These are phyloP conservation scores for Drosophila maculinotata DNA, from an alignment of 2,888 invertebrate species.

Conservation along the genomic window DNA sequence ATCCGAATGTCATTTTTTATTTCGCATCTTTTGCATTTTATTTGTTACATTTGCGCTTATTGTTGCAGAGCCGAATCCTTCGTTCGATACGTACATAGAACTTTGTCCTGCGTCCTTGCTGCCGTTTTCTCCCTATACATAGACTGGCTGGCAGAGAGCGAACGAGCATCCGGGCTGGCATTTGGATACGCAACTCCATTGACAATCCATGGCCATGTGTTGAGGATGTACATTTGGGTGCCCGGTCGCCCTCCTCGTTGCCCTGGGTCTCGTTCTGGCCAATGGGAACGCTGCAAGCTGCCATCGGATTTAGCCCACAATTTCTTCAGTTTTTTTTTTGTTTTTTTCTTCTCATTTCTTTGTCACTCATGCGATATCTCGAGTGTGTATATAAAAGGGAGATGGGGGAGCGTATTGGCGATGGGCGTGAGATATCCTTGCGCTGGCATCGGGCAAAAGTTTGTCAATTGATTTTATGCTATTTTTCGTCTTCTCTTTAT, in stretches of 20 bases:
- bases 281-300: constrained; percentile 77
- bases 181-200: no score
- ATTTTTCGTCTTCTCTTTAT: constrained; percentile 68
- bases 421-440: constrained; percentile 53
- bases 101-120: constrained; percentile 28
- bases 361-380: constrained; percentile 78
- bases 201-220: constrained; percentile 78
- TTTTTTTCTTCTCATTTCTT: constrained; percentile 56
- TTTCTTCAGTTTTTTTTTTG: constrained; percentile 57
- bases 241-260: not conserved
- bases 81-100: constrained; percentile 37
- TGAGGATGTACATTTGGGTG: constrained; percentile 66
- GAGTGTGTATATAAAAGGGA: constrained; percentile 47
- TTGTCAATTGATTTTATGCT: constrained; percentile 80
- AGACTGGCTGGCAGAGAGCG: constrained; percentile 2
- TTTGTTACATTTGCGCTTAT: constrained; percentile 78
- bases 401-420: not conserved
- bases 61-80: constrained; percentile 48
- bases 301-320: constrained; percentile 70
- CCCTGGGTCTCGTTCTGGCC: constrained; percentile 45
- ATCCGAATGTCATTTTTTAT: constrained; percentile 82
- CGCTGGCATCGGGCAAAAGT: constrained; percentile 53
- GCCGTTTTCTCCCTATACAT: constrained; percentile 26
- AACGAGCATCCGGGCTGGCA: constrained; percentile 47
- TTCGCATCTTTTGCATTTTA: constrained; percentile 78